Evolutionary conservation across 2,888 invertebrate species (phyloP), one percentile per base, ranked within the genome.

Genomic region (Cheilosia vulpina): DNA sequence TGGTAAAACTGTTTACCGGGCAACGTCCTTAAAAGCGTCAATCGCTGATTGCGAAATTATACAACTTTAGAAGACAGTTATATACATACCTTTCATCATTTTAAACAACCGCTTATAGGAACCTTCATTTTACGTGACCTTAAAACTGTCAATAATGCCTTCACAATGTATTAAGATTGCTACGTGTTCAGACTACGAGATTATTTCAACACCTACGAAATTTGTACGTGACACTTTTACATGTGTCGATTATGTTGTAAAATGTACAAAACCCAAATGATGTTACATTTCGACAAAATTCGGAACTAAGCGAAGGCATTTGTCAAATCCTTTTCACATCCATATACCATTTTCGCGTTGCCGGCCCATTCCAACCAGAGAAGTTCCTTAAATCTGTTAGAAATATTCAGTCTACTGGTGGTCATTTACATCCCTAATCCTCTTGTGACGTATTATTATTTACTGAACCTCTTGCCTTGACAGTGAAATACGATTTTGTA

Each of bases 361-460:
- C 9, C n/a, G 7, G 15, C 4, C 5, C 7, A 31, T 24, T 41
- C 27, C 11, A 43, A 13, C 31, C 38, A 11, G 2, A 13, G 15
- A 38, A 34, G 19, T 5, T 52, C 15, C 9, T 5, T 52, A 52
- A 52, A 19, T 52, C 52, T 24, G 13, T 38, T 13, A 1, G 24
- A 52, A 9, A 11, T 38, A 38, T 4, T 11, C 24, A 6, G 31
- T 19, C 27, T 52, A 66, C 66, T 41, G n/a, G 17, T n/a, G 13
- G 63, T 45, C 45, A 47, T 73, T 73, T 55, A 73, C 45, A 63
- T 43, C 17, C 53, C 24, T 73, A 55, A 63, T 73, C 73, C 73
- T 34, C 45, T 17, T 6, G 7, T 47, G n/a, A 47, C 9, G 6
- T 47, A n/a, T n/a, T 17, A 3, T 47, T 45, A 17, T 45, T 45